Base-by-base conservation (phyloP, 2,797 vertebrate genomes). In the Typhlichthys eigenmanni region DNA sequence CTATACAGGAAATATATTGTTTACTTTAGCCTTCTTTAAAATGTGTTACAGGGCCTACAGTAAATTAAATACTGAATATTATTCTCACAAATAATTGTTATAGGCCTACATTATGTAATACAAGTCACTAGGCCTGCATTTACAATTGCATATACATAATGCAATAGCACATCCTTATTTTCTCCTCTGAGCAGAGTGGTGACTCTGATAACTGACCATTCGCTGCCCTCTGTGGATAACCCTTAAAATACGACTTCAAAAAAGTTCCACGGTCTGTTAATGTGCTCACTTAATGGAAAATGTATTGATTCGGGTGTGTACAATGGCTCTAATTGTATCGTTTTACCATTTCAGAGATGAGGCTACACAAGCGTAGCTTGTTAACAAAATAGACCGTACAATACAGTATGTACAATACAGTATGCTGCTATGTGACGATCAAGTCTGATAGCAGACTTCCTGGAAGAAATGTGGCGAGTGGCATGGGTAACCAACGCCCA, bases 251-350 rank as follows among this genome's bases (percentile, higher is more conserved):
- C 24, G 38, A 2, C 9, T 43, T 43, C 7, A 43, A 43, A 38
- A 43, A 43, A 43, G 9, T 43, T 7, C 38, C 38, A 43, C 38
- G 59, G 55, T 8, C 55, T 48, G 81, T 81, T 87, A 86, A 87
- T 83, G 86, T 80, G 67, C 13, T 38, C 46, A 60, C 67, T 51
- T 87, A 84, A 89, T 87, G 88, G 82, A 60, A 51, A 50, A 64
- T 0, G 5, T 52, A 91, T 91, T 13, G 88, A 91, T 83, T 85
- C 5, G 47, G 14, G 48, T 53, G 60, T 19, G 66, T 49, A 49
- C 66, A 43, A 9, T 49, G 32, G 60, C 68, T 79, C 71, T 88
- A 79, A 87, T 73, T 61, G 75, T 29, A 69, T 83, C 64, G 62
- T 45, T 74, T 73, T 66, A 71, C 75, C 74, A 63, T 61, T 34